Base-by-base conservation (phyloP, 1,140 invertebrate species). In the Polypedilum vanderplanki region DNA sequence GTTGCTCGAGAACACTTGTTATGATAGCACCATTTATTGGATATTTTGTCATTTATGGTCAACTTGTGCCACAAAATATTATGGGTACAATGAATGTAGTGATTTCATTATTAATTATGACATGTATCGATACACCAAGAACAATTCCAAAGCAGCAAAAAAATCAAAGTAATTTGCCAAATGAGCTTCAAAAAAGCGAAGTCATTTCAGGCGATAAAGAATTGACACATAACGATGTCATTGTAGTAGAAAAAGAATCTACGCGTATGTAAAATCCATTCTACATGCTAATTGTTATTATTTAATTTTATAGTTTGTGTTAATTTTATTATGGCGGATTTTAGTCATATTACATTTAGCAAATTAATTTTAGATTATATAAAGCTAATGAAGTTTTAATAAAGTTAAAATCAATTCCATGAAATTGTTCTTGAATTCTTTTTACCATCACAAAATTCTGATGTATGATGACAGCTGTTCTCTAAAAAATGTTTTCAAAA, bases 1-100 rank as follows among this genome's bases (percentile, higher is more conserved):
- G 80, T 4, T 81, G 79, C 77, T 80, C 81, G 3, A 76, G 81
- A 0, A 70, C 82, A 1, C 81, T 80, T 78, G 77, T 82, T 0
- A 77, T 82, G 7, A 80, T 80, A 2, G 81, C 81, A 0, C 81
- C 81, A 1, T 82, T 82, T 74, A 80, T 82, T 70, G 65, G 65
- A 22, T 70, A 18, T 70, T 70, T n/a, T 20, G 65, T n/a, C 5
- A 70, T 18, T 5, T 70, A 18, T 70, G 65, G 65, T 9, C 65
- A 70, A 18, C 20, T 70, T 4, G 65, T 70, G 1, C 65, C 65
- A 4, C 65, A 70, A 70, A 70, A 18, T 20, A 70, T 70, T 1
- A 70, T 70, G 65, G 17, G 9, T 22, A 17, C 10, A 1, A 70
- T 70, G 65, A 70, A 70, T 20, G 18, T 70, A 20, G 3, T 18